A percentile compares a stretch with the other conserved stretches of the same genome.
These are phyloP conservation scores for Dreissena rostriformis DNA, from an alignment of 1,140 invertebrate genomes.

Conservation along the genomic window DNA sequence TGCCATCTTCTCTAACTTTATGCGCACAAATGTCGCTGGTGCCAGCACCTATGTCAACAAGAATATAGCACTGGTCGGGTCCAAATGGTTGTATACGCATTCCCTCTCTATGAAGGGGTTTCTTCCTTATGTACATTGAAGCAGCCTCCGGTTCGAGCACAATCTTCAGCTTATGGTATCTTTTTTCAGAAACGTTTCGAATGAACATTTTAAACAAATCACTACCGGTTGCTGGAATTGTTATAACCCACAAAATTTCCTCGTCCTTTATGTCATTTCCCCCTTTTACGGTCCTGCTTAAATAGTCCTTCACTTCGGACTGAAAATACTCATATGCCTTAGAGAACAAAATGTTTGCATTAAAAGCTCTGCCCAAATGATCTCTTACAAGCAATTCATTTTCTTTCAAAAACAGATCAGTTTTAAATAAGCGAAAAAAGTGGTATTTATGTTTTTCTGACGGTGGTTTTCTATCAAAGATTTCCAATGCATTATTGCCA, in stretches of 20 bases:
- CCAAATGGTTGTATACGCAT: slow-evolving; percentile 3
- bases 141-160: slow-evolving; percentile 58
- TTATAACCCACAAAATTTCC: slow-evolving; percentile 45
- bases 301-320: too few relatives aligned
- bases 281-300: neutral
- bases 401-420: slow-evolving; percentile 1
- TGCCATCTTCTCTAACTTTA: neutral
- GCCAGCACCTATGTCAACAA: slow-evolving; percentile 52
- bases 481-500: slow-evolving; percentile 30
- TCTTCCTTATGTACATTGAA: slow-evolving; percentile 47
- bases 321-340: neutral
- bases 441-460: slow-evolving; percentile 7
- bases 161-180: slow-evolving; percentile 13
- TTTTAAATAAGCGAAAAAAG: slow-evolving; percentile 47
- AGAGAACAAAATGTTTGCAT: neutral
- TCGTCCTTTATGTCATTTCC: neutral
- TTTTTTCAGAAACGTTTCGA: slow-evolving; percentile 43
- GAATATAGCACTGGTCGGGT: slow-evolving; percentile 34
- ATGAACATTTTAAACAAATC: slow-evolving; percentile 43
- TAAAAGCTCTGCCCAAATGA: neutral
- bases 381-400: neutral
- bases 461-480: slow-evolving; percentile 3
- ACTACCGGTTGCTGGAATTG: slow-evolving; percentile 43
- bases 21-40: slow-evolving; percentile 8
- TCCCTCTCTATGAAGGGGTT: neutral